Conservation (phyloP, 53 echinoderm and acorn worm genomes). For the Paracentrotus lividus region DNA sequence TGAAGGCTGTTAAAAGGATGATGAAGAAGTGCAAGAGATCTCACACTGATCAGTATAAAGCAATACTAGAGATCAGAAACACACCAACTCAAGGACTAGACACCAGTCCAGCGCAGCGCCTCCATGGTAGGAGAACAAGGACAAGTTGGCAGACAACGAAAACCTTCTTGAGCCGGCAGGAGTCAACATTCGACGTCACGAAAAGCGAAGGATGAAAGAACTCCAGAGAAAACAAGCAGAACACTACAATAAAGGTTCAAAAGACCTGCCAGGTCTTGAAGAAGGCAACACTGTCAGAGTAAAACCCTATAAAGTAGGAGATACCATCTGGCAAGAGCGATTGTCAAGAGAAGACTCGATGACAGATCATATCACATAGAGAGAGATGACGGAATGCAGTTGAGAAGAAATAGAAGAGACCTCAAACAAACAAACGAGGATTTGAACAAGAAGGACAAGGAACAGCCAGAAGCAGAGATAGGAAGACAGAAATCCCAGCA, state of each 20-base stretch:
- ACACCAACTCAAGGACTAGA: conserved; percentile 47
- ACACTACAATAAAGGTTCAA: conserved; percentile 46
- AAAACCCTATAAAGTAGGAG: conserved; percentile 39
- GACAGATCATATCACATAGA: conserved; percentile 14
- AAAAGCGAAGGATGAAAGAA: conserved; percentile 2
- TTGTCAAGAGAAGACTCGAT: conserved; percentile 56
- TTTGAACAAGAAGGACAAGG: too few species aligned
- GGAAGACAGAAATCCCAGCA: too few species aligned
- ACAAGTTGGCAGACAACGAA: conserved; percentile 38
- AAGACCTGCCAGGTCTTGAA: conserved; percentile 51
- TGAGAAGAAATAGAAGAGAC: too few species aligned
- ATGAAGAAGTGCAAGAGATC: conserved; percentile 55
- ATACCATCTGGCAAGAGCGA: conserved; percentile 60
- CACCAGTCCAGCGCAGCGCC: conserved; percentile 60
- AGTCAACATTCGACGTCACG: neutral
- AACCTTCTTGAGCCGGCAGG: conserved; percentile 46
- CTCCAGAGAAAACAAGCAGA: conserved; percentile 28
- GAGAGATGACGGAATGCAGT: neutral
- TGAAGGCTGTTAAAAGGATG: conserved; percentile 69
- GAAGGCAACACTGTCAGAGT: conserved; percentile 49
- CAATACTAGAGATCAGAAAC: conserved; percentile 58
- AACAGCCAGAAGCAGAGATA: too few species aligned
- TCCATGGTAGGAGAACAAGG: conserved; percentile 68
- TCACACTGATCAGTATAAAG: neutral
- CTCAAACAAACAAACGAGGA: conserved; percentile 47